These are phyloP conservation scores for Hemicentrotus pulcherrimus DNA, from an alignment of 35 echinoderm and acorn worm genomes.

Conservation along the genomic window DNA sequence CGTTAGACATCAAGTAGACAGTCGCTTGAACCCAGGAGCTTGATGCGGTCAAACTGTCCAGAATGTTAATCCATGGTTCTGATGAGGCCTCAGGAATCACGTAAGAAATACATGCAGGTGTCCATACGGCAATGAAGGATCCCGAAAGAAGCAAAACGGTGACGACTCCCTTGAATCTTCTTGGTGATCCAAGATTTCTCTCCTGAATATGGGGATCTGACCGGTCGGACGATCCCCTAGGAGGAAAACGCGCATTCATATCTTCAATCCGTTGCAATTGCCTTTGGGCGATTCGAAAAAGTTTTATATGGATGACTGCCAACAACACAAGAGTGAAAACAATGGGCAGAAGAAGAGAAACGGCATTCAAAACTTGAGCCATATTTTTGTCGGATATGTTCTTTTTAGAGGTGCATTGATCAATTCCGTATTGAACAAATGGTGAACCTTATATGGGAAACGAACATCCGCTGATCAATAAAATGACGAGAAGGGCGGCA, in stretches of 20 bases:
- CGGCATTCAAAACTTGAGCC: neutral
- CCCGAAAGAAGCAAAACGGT: neutral
- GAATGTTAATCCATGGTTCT: neutral
- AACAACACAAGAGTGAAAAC: neutral
- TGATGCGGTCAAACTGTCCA: neutral
- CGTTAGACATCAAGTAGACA: neutral
- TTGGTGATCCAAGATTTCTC: neutral
- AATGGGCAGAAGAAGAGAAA: neutral
- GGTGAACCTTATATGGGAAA: neutral
- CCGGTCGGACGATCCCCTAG: neutral
- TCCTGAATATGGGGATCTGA: neutral
- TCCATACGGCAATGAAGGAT: neutral
- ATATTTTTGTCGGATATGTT: neutral
- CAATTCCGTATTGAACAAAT: neutral
- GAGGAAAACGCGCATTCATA: neutral
- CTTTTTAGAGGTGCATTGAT: neutral
- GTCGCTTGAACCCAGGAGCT: neutral
- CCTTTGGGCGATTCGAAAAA: neutral
- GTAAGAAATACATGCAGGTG: neutral
- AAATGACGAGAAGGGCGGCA: neutral
- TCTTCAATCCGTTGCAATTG: neutral
- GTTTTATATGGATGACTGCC: neutral
- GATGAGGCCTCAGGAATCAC: neutral
- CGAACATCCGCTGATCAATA: neutral
- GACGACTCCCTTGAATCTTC: neutral